Evolutionary conservation across 2,113 vertebrate genomes (phyloP).

Genomic region (Tangachromis dhanisi): DNA sequence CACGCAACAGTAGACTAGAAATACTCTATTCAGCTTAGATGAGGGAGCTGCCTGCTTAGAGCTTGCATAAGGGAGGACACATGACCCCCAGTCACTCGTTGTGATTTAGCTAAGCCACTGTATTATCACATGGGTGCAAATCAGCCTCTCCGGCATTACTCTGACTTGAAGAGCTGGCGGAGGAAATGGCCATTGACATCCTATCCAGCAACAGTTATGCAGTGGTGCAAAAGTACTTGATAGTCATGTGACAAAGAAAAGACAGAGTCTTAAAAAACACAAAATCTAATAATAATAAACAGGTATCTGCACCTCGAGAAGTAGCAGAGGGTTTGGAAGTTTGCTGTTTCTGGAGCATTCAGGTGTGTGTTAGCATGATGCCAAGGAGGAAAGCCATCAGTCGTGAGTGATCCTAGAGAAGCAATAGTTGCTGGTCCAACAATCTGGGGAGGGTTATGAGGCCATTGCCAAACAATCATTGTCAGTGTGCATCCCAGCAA

Average conservation of each 20-base stretch:
- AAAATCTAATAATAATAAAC: background rate
- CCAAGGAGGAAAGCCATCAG: background rate
- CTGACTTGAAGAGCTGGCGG: background rate
- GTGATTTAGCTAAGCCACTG: background rate
- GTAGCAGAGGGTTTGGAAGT: background rate
- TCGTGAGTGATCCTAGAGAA: background rate
- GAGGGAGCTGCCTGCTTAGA: background rate
- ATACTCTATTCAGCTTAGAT: background rate
- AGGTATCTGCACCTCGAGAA: background rate
- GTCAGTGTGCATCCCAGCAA: accelerated
- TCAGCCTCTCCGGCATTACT: background rate
- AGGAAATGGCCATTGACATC: background rate
- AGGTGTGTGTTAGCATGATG: background rate
- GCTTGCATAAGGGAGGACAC: background rate
- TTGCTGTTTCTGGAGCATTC: background rate
- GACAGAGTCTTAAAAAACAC: background rate
- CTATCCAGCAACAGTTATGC: background rate
- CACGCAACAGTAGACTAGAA: background rate
- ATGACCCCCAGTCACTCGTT: background rate
- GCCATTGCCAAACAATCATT: background rate
- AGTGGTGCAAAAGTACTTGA: background rate
- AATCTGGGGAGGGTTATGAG: background rate
- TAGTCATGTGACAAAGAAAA: background rate
- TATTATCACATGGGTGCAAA: background rate
- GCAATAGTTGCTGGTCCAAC: background rate